phyloP scores from a whole-genome alignment of 2,113 vertebrate genomes.

The Trinectes maculatus region DNA sequence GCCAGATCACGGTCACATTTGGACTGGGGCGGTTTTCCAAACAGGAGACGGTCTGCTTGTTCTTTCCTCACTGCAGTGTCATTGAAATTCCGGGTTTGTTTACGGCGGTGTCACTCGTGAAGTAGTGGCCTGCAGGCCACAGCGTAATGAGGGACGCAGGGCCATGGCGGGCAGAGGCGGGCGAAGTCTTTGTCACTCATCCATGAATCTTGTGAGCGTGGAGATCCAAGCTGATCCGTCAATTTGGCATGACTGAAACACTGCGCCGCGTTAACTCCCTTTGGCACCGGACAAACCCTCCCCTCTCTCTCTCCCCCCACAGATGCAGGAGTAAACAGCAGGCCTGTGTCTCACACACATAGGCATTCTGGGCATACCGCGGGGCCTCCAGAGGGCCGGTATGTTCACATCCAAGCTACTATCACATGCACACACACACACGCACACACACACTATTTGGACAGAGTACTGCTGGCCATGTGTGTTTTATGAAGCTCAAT shows the following conservation, averaged over 20 bases:
- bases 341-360: constrained; percentile 53
- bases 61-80: constrained; percentile 10
- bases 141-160: constrained; percentile 52
- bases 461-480: constrained; percentile 22
- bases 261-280: constrained; percentile 40
- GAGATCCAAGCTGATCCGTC: constrained; percentile 46
- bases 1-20: constrained; percentile 40
- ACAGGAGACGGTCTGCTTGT: constrained; percentile 6
- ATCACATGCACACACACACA: constrained; percentile 22
- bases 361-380: constrained; percentile 76
- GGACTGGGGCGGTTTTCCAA: constrained; percentile 10
- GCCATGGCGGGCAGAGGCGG: constrained; percentile 2
- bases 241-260: constrained; percentile 57
- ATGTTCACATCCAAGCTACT: constrained; percentile 24
- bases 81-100: constrained; percentile 18
- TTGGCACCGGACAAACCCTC: constrained; percentile 56
- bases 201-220: constrained; percentile 21
- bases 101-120: constrained; percentile 35
- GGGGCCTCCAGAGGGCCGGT: constrained; percentile 65
- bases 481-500: constrained; percentile 31
- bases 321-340: constrained; percentile 66
- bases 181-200: constrained; percentile 38
- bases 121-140: constrained; percentile 41
- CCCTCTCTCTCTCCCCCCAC: constrained; percentile 27
- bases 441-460: constrained; percentile 25